Base-by-base conservation (phyloP, 2,113 vertebrate species). In the Macquaria ambigua region DNA sequence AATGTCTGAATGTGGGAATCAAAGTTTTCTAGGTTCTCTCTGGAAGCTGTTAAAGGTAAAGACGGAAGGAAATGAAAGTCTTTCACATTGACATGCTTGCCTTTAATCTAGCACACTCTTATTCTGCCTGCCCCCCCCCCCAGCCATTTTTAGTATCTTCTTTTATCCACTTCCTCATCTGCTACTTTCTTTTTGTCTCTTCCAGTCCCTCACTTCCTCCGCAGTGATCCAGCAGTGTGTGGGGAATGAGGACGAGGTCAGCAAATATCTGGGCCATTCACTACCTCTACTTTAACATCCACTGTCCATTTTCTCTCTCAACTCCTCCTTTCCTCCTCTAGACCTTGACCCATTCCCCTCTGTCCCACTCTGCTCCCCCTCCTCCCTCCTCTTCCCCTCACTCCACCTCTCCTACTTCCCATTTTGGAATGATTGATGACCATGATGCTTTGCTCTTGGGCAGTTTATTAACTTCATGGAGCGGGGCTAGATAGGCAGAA, bases 401-500 rank as follows among this genome's bases (percentile, higher is more conserved):
- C 68, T 84, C 78, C 56, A 16, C 1, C 79, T 86, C 75, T 81
- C 82, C 79, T 63, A 39, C 55, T 62, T 85, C 73, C 80, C 84
- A 83, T 92, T 92, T 87, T 83, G 80, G 77, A 89, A 86, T 94
- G 86, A 96, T 92, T 93, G 92, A 95, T 81, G 82, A 86, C 74
- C 85, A 84, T 88, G 83, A 93, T 90, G 89, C 89, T 88, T 92
- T 86, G 92, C 88, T 92, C 85, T 81, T 75, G 74, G 87, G 56
- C 85, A 86, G 87, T 94, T 94, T 92, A 93, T 95, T 91, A 94
- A 89, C 90, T 94, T 91, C 85, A 90, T 85, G 62, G 74, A 87
- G 62, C 37, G 8, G 61, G 59, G 58, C 71, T 69, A 63, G 79
- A 81, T 77, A 74, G 83, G 59, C 74, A 78, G 80, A 53, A 80